These are phyloP conservation scores for Pseudochirops corinnae DNA, from an alignment of 2,797 vertebrate species.

Conservation along the genomic window DNA sequence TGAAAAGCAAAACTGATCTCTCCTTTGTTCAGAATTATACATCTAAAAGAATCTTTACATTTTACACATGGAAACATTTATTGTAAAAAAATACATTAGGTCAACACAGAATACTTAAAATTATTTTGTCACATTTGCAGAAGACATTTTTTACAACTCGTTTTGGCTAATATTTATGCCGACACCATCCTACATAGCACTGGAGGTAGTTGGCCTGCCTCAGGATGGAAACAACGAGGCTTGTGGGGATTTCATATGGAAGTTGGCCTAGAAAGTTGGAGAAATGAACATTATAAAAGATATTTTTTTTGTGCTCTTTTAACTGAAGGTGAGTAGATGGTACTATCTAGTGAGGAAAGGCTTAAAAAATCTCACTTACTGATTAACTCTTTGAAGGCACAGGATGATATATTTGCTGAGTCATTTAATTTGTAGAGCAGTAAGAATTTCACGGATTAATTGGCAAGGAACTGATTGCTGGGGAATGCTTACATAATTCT, in stretches of 20 bases:
- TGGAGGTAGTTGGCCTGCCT: not conserved
- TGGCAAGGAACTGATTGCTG: not conserved
- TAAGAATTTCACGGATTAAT: fast-evolving
- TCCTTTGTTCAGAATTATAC: not conserved
- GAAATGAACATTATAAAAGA: not conserved
- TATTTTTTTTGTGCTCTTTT: not conserved
- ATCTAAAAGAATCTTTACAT: fast-evolving
- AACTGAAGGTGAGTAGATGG: not conserved
- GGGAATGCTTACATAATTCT: no score
- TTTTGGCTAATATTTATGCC: not conserved
- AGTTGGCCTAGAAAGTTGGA: not conserved
- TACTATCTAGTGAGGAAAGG: not conserved
- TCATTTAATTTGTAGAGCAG: fast-evolving
- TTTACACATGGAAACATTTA: not conserved
- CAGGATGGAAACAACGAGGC: not conserved
- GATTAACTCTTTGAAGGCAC: no score
- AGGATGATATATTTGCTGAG: fast-evolving
- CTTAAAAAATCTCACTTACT: no score
- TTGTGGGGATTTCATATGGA: not conserved
- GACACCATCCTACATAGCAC: not conserved
- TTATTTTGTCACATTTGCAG: not conserved
- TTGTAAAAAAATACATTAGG: not conserved
- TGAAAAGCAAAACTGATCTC: not conserved
- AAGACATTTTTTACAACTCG: no score
- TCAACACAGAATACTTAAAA: fast-evolving